Percentiles rank a stretch among this genome's conserved stretches.
phyloP scores from a whole-genome alignment of 2,888 invertebrate genomes.

The Thereva nobilitata region DNA sequence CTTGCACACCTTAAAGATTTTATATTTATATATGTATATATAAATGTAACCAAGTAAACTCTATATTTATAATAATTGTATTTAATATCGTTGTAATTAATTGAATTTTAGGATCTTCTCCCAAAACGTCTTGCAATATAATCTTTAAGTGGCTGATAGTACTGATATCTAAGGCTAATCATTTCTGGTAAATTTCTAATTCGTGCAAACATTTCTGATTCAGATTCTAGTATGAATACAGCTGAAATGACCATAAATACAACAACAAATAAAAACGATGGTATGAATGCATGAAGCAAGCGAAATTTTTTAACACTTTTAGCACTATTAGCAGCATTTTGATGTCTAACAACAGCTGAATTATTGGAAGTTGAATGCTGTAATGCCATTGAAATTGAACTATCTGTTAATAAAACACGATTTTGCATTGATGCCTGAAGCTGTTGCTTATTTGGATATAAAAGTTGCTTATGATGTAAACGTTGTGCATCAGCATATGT shows the following conservation, averaged over 20 bases:
- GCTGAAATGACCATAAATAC: slow-evolving; percentile 69
- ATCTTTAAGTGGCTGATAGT: slow-evolving; percentile 83
- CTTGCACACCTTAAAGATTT: no score
- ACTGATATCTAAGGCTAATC: slow-evolving; percentile 73
- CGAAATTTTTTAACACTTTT: slow-evolving; percentile 63
- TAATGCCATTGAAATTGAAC: slow-evolving; percentile 23
- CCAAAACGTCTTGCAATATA: slow-evolving; percentile 59
- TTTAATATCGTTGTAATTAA: background rate
- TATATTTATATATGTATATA: no score
- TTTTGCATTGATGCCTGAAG: slow-evolving; percentile 33
- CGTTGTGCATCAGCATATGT: slow-evolving; percentile 49
- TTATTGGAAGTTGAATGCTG: slow-evolving; percentile 45
- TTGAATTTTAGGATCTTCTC: slow-evolving; percentile 32
- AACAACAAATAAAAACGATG: slow-evolving; percentile 76
- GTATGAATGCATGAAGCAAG: slow-evolving; percentile 73
- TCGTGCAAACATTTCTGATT: slow-evolving; percentile 70
- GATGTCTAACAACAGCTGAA: slow-evolving; percentile 35
- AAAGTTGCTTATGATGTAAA: slow-evolving; percentile 44
- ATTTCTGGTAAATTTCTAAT: slow-evolving; percentile 79
- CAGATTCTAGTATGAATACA: slow-evolving; percentile 77
- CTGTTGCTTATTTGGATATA: slow-evolving; percentile 48
- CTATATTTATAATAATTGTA: no score
- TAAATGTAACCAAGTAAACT: no score
- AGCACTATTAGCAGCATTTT: slow-evolving; percentile 50
- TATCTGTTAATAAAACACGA: slow-evolving; percentile 35